Conservation (phyloP, 2,113 vertebrate genomes). For the Stercorarius parasiticus region DNA sequence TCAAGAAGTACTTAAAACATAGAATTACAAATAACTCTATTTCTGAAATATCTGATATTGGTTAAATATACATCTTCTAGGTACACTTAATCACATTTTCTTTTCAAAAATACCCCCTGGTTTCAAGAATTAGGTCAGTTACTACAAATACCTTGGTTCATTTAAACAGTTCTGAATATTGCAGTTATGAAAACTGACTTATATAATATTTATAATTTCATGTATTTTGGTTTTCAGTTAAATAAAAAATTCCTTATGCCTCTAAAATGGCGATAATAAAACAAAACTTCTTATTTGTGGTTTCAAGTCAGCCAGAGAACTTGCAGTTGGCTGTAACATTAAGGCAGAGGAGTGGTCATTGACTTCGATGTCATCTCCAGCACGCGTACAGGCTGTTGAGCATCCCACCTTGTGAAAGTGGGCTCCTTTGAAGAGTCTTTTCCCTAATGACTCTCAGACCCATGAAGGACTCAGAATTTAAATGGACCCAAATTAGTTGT, state of each 20-base stretch:
- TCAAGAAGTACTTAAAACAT: background rate
- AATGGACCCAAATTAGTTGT: background rate
- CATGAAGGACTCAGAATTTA: background rate
- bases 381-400: background rate
- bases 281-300: background rate
- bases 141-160: background rate
- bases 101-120: background rate
- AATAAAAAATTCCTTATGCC: background rate
- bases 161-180: background rate
- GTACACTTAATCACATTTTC: background rate
- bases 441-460: background rate
- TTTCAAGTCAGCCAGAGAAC: background rate
- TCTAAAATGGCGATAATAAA: background rate
- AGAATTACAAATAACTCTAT: background rate
- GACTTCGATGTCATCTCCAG: background rate
- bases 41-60: slow-evolving; percentile 5
- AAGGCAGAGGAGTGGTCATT: background rate
- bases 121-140: slow-evolving; percentile 24
- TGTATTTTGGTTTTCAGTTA: background rate
- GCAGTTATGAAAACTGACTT: background rate
- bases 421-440: background rate
- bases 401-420: background rate
- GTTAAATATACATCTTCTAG: background rate
- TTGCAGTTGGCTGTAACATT: background rate
- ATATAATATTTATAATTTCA: background rate